Evolutionary conservation across 2,888 invertebrate genomes (phyloP), one percentile per base, ranked within the genome.

Genomic region (Elegia similella): DNA sequence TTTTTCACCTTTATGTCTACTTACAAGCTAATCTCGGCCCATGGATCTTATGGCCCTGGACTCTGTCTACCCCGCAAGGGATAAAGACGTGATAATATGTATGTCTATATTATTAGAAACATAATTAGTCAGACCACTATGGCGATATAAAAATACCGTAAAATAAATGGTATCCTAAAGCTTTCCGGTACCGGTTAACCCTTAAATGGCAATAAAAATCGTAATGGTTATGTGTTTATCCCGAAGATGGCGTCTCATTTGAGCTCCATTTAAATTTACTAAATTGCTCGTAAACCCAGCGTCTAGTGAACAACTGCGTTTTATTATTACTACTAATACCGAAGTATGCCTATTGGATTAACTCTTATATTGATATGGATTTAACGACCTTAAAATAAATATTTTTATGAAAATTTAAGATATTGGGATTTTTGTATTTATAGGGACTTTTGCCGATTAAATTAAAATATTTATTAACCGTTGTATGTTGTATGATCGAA

Each of bases 141-240:
- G 1, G n/a, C 10, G 10, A 42, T 42, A 1, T 6, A 10, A n/a
- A 12, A 42, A 12, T 23, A 0, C 5, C 7, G 23, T 23, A 23
- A 2, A 2, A 5, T 23, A 23, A 23, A 23, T 23, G 15, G n/a
- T 6, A 30, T 30, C 30, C 13, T 13, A 15, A 50, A 50, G 12
- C 16, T 43, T 53, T 42, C 42, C 30, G n/a, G 7, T 15, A 5
- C 23, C 12, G 42, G 8, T n/a, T 23, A 29, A 42, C 59, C 56
- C 65, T 67, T 68, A 68, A 69, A 64, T 50, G 48, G 58, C 17
- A 60, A 64, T 60, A 71, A 67, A 72, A 72, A 60, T 29, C 29
- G 62, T 67, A 68, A 70, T 70, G 64, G 52, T 56, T 62, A 61
- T 58, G 56, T 68, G 66, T 68, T 68, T 56, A 46, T 53, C 12